phyloP scores from a whole-genome alignment of 2,888 invertebrate genomes.

The Elmis aenea region DNA sequence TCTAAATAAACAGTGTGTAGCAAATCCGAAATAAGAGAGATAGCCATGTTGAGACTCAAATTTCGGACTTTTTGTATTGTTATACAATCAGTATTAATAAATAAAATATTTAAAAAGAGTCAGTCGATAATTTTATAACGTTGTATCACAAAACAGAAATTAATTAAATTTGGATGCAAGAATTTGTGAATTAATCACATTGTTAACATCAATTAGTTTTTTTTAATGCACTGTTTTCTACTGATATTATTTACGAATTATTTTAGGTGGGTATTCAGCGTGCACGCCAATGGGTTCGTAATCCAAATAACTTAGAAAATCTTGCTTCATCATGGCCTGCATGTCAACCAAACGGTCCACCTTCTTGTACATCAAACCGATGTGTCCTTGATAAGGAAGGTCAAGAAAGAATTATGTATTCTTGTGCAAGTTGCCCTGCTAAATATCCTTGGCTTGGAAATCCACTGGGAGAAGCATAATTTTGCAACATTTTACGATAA shows the following conservation, averaged over 20 bases:
- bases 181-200: too few species aligned
- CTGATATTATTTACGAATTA: not conserved
- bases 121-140: too few species aligned
- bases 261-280: slow-evolving; percentile 46
- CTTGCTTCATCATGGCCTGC: slow-evolving; percentile 36
- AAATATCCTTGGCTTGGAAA: not conserved
- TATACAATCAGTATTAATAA: too few species aligned
- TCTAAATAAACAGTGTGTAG: too few species aligned
- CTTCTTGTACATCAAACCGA: slow-evolving; percentile 11
- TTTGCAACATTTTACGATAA: too few species aligned
- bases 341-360: slow-evolving; percentile 23
- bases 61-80: too few species aligned
- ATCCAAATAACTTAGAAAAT: slow-evolving; percentile 48
- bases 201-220: not conserved
- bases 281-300: slow-evolving; percentile 55
- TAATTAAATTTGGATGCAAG: too few species aligned
- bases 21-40: too few species aligned
- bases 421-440: not conserved
- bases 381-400: not conserved
- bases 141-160: too few species aligned
- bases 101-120: too few species aligned
- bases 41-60: too few species aligned
- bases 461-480: slow-evolving; percentile 12
- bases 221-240: not conserved
- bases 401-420: not conserved